A percentile compares a stretch with the other conserved stretches of the same genome.
phyloP scores from a whole-genome alignment of 2,888 invertebrate genomes.

The Acanthosoma haemorrhoidale region DNA sequence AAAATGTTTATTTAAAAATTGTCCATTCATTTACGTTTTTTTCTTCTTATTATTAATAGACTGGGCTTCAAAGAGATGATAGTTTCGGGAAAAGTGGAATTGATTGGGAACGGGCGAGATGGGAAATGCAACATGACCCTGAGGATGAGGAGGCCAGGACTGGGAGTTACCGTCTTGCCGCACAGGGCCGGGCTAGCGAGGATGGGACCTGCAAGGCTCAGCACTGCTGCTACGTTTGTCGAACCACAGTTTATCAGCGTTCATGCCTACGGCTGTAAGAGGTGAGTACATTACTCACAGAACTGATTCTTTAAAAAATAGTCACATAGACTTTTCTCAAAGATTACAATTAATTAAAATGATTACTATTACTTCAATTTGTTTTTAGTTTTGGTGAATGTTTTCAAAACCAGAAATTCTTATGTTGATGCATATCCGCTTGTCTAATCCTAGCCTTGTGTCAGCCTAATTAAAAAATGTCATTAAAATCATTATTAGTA shows the following conservation, averaged over 20 bases:
- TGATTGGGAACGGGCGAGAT: slow-evolving; percentile 40
- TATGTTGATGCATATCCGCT: too few relatives aligned
- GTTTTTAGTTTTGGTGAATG: too few relatives aligned
- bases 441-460: too few relatives aligned
- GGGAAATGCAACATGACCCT: slow-evolving; percentile 70
- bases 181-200: slow-evolving; percentile 42
- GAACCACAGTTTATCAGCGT: slow-evolving; percentile 81
- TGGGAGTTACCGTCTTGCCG: slow-evolving; percentile 57
- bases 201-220: slow-evolving; percentile 31
- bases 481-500: too few relatives aligned
- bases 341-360: too few relatives aligned
- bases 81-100: slow-evolving; percentile 60
- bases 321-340: too few relatives aligned
- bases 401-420: too few relatives aligned
- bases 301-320: too few relatives aligned
- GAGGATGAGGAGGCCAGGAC: slow-evolving; percentile 64
- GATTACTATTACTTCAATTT: too few relatives aligned
- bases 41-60: slow-evolving; percentile 46
- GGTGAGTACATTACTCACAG: too few relatives aligned
- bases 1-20: too few relatives aligned
- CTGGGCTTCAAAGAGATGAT: slow-evolving; percentile 73
- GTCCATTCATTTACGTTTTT: not conserved
- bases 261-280: slow-evolving; percentile 74
- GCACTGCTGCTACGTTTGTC: slow-evolving; percentile 59
- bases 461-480: too few relatives aligned